Evolutionary conservation across 2,113 vertebrate species (phyloP).

Genomic region (Epinephelus moara): DNA sequence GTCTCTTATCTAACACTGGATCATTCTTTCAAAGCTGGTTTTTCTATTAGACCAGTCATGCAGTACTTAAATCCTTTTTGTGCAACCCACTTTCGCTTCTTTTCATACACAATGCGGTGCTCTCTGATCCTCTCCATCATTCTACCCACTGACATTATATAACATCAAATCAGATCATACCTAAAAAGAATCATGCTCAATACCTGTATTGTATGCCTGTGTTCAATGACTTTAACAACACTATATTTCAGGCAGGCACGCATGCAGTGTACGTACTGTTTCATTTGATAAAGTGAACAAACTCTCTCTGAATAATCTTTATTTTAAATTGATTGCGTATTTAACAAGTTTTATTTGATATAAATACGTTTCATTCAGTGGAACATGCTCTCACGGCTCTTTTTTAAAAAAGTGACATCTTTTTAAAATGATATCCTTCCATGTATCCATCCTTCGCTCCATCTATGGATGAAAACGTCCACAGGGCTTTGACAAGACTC

Average conservation of each 20-base stretch:
- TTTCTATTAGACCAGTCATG: conserved; percentile 70
- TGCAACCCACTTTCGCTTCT: conserved; percentile 78
- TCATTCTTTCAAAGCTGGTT: conserved; percentile 64
- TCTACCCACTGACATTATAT: conserved; percentile 79
- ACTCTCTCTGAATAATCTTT: not conserved
- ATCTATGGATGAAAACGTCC: conserved; percentile 34
- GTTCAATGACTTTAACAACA: conserved; percentile 35
- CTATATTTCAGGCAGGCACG: conserved; percentile 14
- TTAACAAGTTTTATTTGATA: conserved; percentile 41
- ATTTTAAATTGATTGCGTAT: conserved; percentile 46
- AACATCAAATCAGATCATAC: conserved; percentile 78
- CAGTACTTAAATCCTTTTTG: conserved; percentile 78
- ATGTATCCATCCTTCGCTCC: conserved; percentile 23
- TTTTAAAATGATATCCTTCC: conserved; percentile 13
- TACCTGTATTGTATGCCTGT: conserved; percentile 51
- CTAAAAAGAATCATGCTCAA: conserved; percentile 65
- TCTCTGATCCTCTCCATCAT: conserved; percentile 75
- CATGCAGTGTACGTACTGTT: not conserved
- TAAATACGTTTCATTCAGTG: conserved; percentile 19
- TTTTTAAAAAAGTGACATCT: not conserved
- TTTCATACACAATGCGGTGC: conserved; percentile 69
- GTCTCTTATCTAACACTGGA: conserved; percentile 69
- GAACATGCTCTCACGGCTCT: not conserved
- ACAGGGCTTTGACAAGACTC: conserved; percentile 34
- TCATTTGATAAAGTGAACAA: conserved; percentile 19